Evolutionary conservation across 2,888 invertebrate genomes (phyloP).

Genomic region (Platypus cylindrus): DNA sequence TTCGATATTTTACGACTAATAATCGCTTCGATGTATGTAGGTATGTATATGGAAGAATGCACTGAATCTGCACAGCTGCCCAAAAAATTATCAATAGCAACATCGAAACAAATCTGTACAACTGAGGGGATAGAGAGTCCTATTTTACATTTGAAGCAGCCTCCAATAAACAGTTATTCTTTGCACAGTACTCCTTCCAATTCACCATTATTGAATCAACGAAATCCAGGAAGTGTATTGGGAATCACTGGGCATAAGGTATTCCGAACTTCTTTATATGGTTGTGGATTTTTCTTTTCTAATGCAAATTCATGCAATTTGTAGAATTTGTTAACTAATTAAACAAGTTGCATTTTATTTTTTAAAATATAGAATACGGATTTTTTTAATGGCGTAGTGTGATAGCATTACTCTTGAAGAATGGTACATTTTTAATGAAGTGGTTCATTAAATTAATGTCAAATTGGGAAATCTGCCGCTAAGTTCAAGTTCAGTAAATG

Average conservation of each 20-base stretch:
- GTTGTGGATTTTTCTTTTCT: background rate
- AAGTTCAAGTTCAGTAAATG: too few relatives aligned
- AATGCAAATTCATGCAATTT: too few relatives aligned
- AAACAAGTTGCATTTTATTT: too few relatives aligned
- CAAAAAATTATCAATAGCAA: constrained; percentile 29
- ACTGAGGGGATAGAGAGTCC: constrained; percentile 36
- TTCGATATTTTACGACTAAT: too few relatives aligned
- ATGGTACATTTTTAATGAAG: too few relatives aligned
- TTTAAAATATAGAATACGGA: too few relatives aligned
- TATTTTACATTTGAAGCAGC: constrained; percentile 36
- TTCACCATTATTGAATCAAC: constrained; percentile 55
- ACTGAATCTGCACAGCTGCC: constrained; percentile 19
- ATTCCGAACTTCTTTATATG: background rate
- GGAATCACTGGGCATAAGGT: constrained; percentile 32
- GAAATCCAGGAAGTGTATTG: constrained; percentile 33
- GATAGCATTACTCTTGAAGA: too few relatives aligned
- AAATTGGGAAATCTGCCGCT: too few relatives aligned
- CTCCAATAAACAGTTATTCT: constrained; percentile 46
- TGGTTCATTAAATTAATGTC: too few relatives aligned
- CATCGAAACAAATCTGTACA: constrained; percentile 22
- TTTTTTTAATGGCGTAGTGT: too few relatives aligned
- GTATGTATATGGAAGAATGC: constrained; percentile 30
- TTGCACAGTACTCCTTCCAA: constrained; percentile 50
- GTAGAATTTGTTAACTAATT: too few relatives aligned
- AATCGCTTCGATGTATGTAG: too few relatives aligned